A percentile compares a stretch with the other conserved stretches of the same genome.
phyloP scores from a whole-genome alignment of 2,113 vertebrate species.

The Podarcis raffonei region DNA sequence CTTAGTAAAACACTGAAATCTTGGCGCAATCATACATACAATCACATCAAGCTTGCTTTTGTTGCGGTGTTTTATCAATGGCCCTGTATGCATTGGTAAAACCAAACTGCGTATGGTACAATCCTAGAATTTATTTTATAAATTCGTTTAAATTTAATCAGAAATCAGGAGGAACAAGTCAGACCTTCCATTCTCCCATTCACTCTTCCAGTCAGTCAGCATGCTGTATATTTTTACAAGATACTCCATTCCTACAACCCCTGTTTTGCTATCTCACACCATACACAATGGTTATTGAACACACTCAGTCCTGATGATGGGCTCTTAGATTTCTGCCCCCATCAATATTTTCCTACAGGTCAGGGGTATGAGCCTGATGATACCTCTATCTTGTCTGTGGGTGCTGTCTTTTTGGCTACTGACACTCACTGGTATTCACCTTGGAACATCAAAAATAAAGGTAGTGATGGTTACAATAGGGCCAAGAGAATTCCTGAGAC shows the following conservation, averaged over 20 bases:
- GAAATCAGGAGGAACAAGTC: background rate
- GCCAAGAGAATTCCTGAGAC: background rate
- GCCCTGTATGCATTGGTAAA: background rate
- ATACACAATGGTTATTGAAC: background rate
- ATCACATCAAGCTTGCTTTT: background rate
- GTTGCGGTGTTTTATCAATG: background rate
- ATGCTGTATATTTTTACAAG: no score
- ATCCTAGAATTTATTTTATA: background rate
- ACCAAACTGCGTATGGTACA: background rate
- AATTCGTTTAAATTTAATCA: background rate
- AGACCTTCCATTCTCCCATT: background rate
- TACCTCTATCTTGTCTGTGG: background rate
- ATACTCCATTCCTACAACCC: background rate
- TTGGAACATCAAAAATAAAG: background rate
- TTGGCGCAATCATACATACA: background rate
- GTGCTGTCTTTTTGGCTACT: background rate
- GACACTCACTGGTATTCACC: no score
- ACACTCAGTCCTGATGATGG: background rate
- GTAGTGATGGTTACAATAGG: background rate
- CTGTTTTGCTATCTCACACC: background rate
- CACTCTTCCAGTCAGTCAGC: no score
- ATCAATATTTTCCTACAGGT: background rate
- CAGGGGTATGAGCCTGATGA: background rate
- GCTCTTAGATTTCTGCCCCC: background rate
- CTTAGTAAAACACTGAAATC: background rate